These are phyloP conservation scores for Sorex maritimensis DNA, from an alignment of 2,797 vertebrate species.

Conservation along the genomic window DNA sequence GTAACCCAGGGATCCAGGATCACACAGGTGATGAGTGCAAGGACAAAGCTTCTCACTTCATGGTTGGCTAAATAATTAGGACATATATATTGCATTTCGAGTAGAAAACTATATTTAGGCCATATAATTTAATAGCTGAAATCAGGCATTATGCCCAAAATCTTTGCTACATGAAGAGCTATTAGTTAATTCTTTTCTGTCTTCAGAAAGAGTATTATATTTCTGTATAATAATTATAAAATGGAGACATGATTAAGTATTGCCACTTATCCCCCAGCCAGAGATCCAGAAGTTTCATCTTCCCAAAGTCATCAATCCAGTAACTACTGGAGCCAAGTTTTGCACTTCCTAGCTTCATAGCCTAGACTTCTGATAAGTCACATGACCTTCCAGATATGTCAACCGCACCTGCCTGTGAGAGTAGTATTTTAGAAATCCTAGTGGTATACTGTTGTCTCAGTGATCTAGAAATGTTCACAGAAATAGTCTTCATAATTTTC, in stretches of 20 bases:
- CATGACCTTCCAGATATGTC: neutral
- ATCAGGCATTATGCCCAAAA: conserved; percentile 66
- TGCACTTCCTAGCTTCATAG: conserved; percentile 28
- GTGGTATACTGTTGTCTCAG: neutral
- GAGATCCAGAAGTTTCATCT: neutral
- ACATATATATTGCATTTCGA: conserved; percentile 63
- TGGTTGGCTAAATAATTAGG: conserved; percentile 72
- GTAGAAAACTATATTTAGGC: conserved; percentile 54
- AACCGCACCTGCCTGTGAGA: neutral
- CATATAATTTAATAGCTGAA: conserved; percentile 66
- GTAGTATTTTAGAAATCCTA: conserved; percentile 51
- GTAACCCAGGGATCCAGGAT: neutral
- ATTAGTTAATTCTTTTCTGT: neutral
- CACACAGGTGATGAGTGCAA: conserved; percentile 58
- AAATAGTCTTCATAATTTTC: neutral
- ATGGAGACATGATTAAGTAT: neutral
- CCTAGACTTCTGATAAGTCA: neutral
- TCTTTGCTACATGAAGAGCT: conserved; percentile 25
- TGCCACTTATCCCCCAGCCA: neutral
- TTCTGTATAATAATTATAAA: neutral
- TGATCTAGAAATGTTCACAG: neutral
- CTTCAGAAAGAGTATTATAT: neutral
- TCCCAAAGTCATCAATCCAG: neutral
- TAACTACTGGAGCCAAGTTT: neutral
- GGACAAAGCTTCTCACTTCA: conserved; percentile 57